Evolutionary conservation across 2,113 vertebrate species (phyloP), one percentile per base, ranked within the genome.

Genomic region (Nansenia antarctica): DNA sequence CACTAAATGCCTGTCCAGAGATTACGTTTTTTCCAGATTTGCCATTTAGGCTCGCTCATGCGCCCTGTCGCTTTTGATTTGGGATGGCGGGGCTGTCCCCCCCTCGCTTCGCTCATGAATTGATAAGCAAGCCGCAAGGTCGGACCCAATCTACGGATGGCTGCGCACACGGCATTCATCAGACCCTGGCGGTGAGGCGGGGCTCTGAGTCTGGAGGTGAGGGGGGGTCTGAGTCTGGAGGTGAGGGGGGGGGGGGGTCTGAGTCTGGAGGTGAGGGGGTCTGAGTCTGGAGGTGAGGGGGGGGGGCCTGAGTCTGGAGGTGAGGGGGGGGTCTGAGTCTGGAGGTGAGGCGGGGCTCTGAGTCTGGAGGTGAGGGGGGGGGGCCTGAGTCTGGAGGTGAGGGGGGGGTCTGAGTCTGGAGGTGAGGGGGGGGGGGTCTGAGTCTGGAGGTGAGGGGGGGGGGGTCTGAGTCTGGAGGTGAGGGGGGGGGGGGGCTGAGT

Each of bases 21-120:
- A 74, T 57, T 47, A 63, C 49, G 39, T 35, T 62, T 47, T 57
- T 18, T 7, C n/a, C 62, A 73, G 70, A 54, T 52, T 34, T 35
- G 37, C 32, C 27, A 31, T 61, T 63, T 31, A 20, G 5, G 67
- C 55, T 79, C 39, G 73, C 77, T 80, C 76, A 76, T 69, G 80
- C 34, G 62, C 8, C 70, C 65, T n/a, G 79, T 85, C 87, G 64
- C 53, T 70, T 88, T 81, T 81, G 74, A 86, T 88, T 88, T 86
- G 77, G 22, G 71, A 4, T 20, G 32, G 74, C 55, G 45, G 74
- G 65, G 45, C 65, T 47, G 47, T 2, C 8, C 9, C n/a, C 6
- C 45, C 45, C 22, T n/a, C n/a, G n/a, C 65, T 73, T 30, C 69
- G 63, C 45, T 61, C 70, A 81, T 84, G 72, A 85, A 86, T 87